Percentiles rank a stretch among this genome's conserved stretches.
These are phyloP conservation scores for Ditula angustiorana DNA, from an alignment of 2,888 invertebrate genomes.

Conservation along the genomic window DNA sequence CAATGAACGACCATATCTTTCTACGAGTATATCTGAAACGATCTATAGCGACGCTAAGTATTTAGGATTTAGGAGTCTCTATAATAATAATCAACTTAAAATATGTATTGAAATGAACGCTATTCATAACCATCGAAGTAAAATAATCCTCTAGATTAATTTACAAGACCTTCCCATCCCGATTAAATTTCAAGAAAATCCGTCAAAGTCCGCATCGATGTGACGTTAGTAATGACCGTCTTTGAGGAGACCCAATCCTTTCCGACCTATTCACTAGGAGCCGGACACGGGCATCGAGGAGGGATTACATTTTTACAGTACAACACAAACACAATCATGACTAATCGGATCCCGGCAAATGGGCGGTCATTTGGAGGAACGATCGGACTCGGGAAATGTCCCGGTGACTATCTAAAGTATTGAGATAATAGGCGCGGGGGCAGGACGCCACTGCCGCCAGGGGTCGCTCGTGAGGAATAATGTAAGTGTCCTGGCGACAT, in stretches of 20 bases:
- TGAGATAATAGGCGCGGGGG: slow-evolving; percentile 83
- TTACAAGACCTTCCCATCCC: slow-evolving; percentile 64
- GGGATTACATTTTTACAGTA: slow-evolving; percentile 81
- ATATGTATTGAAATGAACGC: not conserved
- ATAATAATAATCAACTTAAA: not conserved
- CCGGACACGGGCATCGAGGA: slow-evolving; percentile 51
- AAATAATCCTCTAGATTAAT: slow-evolving; percentile 75
- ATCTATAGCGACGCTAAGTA: not conserved
- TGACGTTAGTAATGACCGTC: slow-evolving; percentile 65
- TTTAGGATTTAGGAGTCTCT: not conserved
- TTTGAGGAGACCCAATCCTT: slow-evolving; percentile 77
- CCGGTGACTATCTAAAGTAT: slow-evolving; percentile 83
- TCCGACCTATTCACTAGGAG: slow-evolving; percentile 57
- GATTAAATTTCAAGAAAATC: slow-evolving; percentile 74
- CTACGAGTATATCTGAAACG: not conserved
- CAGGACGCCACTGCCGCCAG: slow-evolving; percentile 49
- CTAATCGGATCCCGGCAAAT: slow-evolving; percentile 83
- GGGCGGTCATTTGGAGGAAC: slow-evolving; percentile 80
- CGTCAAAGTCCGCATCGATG: slow-evolving; percentile 63
- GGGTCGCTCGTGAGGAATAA: slow-evolving; percentile 68
- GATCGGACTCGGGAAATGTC: slow-evolving; percentile 76
- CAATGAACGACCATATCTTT: too few species aligned
- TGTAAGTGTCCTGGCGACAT: slow-evolving; percentile 85
- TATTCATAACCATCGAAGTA: slow-evolving; percentile 52
- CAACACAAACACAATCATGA: slow-evolving; percentile 81